phyloP scores from a whole-genome alignment of 1,140 invertebrate genomes.

The Sipha flava region DNA sequence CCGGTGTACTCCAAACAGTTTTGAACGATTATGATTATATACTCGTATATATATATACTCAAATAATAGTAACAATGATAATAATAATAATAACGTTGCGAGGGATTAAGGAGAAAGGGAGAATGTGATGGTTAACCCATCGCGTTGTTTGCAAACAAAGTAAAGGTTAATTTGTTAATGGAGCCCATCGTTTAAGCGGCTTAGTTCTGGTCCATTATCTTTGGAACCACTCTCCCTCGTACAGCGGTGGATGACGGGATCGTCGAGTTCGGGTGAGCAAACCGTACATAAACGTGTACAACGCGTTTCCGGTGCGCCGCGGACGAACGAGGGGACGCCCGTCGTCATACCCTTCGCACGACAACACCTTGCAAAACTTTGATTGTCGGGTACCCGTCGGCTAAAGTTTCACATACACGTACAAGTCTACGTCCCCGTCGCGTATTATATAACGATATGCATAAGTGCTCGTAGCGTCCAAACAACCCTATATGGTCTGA shows the following conservation, averaged over 20 bases:
- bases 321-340: neutral
- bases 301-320: neutral
- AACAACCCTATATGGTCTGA: too few species aligned
- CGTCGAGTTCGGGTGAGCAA: neutral
- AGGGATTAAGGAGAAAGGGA: too few species aligned
- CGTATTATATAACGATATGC: too few species aligned
- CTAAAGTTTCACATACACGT: neutral
- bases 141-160: neutral
- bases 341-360: neutral
- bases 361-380: neutral
- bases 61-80: too few species aligned
- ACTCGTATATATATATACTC: too few species aligned
- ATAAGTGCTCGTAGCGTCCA: too few species aligned
- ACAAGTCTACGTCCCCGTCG: neutral
- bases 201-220: conserved; percentile 21
- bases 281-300: neutral
- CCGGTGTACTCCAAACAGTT: too few species aligned
- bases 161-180: conserved; percentile 18
- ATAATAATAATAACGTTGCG: too few species aligned
- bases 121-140: neutral
- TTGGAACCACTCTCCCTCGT: neutral
- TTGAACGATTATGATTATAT: too few species aligned
- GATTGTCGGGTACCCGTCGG: neutral
- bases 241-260: too few species aligned
- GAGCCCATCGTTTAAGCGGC: neutral